Evolutionary conservation across 2,797 vertebrate species (phyloP).

Genomic region (Limosa lapponica): DNA sequence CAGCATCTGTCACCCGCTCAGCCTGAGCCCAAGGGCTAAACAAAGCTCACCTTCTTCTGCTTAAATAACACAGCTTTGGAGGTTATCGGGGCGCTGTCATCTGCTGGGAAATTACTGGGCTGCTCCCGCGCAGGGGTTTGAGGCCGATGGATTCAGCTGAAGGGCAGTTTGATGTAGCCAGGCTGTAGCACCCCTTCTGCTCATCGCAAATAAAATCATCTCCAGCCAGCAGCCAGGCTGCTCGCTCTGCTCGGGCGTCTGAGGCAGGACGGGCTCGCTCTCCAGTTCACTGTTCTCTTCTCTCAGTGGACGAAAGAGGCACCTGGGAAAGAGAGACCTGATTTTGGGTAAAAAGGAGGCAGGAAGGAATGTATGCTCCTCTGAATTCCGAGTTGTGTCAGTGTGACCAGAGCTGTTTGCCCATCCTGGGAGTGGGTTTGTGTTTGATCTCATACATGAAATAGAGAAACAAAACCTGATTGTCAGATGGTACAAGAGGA

Average conservation of each 20-base stretch:
- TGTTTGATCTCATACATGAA: not conserved
- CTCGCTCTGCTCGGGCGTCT: not conserved
- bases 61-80: conserved; percentile 58
- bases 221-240: not conserved
- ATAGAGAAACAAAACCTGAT: not conserved
- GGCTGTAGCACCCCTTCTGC: not conserved
- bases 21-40: conserved; percentile 61
- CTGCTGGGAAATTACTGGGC: conserved; percentile 14
- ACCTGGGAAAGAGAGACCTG: not conserved
- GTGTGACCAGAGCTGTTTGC: not conserved
- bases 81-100: conserved; percentile 50
- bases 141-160: not conserved
- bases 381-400: not conserved
- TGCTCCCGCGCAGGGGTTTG: not conserved
- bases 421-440: not conserved
- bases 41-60: conserved; percentile 64
- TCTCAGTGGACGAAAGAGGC: not conserved
- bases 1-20: conserved; percentile 35
- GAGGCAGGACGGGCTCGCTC: not conserved
- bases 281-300: not conserved
- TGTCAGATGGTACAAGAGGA: not conserved
- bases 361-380: not conserved
- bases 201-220: not conserved
- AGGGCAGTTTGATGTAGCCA: not conserved
- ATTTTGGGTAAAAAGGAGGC: not conserved